phyloP scores from a whole-genome alignment of 64 coral and sea anemone genomes.

The Catalaphyllia jardinei region DNA sequence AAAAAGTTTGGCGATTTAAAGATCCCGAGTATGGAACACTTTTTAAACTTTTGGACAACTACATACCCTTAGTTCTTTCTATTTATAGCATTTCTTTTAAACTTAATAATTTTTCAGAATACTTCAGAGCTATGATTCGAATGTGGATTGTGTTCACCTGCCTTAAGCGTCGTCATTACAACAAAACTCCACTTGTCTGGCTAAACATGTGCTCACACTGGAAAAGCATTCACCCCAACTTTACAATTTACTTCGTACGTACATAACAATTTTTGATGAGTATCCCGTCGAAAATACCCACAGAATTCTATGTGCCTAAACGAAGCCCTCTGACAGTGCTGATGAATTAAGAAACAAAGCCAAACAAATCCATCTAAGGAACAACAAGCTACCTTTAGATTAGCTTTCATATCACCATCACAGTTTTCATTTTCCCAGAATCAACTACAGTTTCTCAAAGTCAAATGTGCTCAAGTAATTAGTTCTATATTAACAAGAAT shows the following conservation, averaged over 20 bases:
- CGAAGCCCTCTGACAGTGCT: slow-evolving; percentile 45
- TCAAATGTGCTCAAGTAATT: too few species aligned
- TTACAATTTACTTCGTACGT: not conserved
- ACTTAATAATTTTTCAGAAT: too few species aligned
- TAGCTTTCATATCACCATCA: not conserved
- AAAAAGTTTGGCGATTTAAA: not conserved
- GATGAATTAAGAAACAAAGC: slow-evolving; percentile 41
- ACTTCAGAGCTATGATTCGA: too few species aligned
- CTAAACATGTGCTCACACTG: slow-evolving; percentile 38
- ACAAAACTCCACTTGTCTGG: slow-evolving; percentile 52
- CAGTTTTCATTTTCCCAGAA: slow-evolving; percentile 22
- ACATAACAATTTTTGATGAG: slow-evolving; percentile 48
- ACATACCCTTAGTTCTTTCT: slow-evolving; percentile 1
- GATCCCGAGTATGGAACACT: slow-evolving; percentile 12
- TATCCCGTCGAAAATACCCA: slow-evolving; percentile 58
- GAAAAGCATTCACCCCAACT: slow-evolving; percentile 48
- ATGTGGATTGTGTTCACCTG: too few species aligned
- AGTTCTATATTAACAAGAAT: slow-evolving; percentile 27
- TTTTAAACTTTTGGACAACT: slow-evolving; percentile 14
- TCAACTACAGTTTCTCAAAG: slow-evolving; percentile 33
- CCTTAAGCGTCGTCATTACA: too few species aligned
- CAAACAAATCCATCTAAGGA: slow-evolving; percentile 29
- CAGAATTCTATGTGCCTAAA: slow-evolving; percentile 45
- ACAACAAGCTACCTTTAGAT: slow-evolving; percentile 12
- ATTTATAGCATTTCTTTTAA: slow-evolving; percentile 23